Evolutionary conservation across 2,888 invertebrate species (phyloP), one percentile per base, ranked within the genome.

Genomic region (Ferrisia virgata): DNA sequence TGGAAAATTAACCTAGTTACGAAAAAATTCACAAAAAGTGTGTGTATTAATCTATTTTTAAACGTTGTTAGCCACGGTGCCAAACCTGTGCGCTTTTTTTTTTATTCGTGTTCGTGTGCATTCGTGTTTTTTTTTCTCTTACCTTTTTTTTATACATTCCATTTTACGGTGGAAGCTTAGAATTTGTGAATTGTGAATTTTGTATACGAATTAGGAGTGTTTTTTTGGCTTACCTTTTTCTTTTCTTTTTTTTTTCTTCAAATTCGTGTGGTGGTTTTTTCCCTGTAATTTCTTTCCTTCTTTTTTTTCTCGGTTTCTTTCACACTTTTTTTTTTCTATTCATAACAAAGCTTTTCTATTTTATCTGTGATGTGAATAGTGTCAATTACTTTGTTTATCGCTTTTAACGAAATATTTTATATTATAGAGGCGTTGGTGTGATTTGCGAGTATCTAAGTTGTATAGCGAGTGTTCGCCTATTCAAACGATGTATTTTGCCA

Each of bases 281-380:
- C 25, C 33, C 9, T 36, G 36, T 69, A 69, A 69, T 69, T 69
- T 69, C 4, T 69, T 2, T 31, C 53, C 53, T 53, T 22, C 9
- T 64, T 28, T 64, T 58, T 28, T 28, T 36, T 18, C 1, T 33
- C 11, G 72, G 6, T 18, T 36, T 76, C 11, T 64, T 22, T 76
- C 36, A 36, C 72, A 36, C 36, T 33, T 76, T 76, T 47, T 47
- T 2, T 53, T 53, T 53, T 69, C 28, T 69, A 53, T 76, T n/a
- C 8, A 8, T 76, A 33, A 76, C 72, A 76, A 69, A 76, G 72
- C 72, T 76, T 76, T 76, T 76, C 72, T 76, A 28, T 76, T 36
- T 76, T 76, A 76, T 76, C 72, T 76, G 72, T 76, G 72, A 76
- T 76, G 72, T 76, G 72, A 76, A 76, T 76, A 76, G 72, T 76